Conservation (phyloP, 2,888 invertebrate species). For the Epinotia ramella region DNA sequence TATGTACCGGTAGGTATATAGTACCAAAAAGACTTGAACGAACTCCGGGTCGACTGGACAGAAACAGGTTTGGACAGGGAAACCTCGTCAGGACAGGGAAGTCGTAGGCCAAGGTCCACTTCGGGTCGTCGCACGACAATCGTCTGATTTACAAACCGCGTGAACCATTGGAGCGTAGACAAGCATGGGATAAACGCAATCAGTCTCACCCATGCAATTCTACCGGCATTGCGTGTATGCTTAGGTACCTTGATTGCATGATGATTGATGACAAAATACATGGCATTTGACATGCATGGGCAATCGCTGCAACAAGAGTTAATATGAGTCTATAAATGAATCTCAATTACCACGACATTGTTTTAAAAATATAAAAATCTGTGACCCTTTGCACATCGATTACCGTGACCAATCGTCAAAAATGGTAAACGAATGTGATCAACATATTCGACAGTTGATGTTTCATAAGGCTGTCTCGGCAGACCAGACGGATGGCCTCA, state of each 20-base stretch:
- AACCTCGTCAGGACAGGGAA: no score
- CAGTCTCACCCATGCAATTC: constrained; percentile 19
- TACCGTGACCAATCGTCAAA: constrained; percentile 10
- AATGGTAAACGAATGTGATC: constrained; percentile 30
- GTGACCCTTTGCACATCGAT: neutral
- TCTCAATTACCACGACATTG: neutral
- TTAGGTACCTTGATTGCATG: constrained; percentile 9
- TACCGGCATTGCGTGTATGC: constrained; percentile 16
- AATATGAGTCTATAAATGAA: neutral
- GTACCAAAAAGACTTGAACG: no score
- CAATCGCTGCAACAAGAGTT: constrained; percentile 7
- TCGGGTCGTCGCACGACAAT: neutral
- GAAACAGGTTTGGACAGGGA: no score
- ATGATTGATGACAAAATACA: constrained; percentile 22
- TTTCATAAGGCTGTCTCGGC: constrained; percentile 26
- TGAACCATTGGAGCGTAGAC: constrained; percentile 15
- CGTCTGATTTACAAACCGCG: constrained; percentile 25
- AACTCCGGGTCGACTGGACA: no score
- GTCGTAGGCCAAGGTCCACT: no score
- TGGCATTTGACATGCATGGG: constrained; percentile 26
- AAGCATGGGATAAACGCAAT: constrained; percentile 12
- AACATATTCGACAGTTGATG: constrained; percentile 12
- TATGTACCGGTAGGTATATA: no score
- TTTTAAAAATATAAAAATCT: neutral
- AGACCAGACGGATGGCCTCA: constrained; percentile 45